Conservation (phyloP, 2,888 invertebrate species). For the Epistrophella euchroma region DNA sequence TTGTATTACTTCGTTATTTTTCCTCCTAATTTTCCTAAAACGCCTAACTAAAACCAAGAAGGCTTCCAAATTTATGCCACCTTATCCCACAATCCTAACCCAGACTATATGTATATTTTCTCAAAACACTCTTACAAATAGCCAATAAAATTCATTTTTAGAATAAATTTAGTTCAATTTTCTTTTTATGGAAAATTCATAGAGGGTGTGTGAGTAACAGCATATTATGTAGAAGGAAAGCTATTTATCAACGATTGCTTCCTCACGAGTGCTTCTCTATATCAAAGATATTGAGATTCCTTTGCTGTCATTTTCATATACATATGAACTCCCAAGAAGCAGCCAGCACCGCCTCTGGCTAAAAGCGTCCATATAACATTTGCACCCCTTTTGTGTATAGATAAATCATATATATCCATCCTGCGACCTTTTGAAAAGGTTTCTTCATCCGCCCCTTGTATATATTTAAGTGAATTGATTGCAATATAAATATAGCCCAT, state of each 20-base stretch:
- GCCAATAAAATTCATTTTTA: conserved; percentile 18
- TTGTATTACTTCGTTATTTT: too few species aligned
- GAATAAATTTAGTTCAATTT: conserved; percentile 23
- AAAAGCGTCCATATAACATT: not conserved
- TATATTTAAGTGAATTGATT: conserved; percentile 24
- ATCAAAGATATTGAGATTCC: conserved; percentile 23
- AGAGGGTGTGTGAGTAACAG: not conserved
- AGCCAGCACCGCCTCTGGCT: not conserved
- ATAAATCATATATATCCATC: not conserved
- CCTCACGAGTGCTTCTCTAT: conserved; percentile 9
- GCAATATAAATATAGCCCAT: conserved; percentile 44
- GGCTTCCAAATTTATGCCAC: too few species aligned
- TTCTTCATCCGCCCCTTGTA: not conserved
- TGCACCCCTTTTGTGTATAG: not conserved
- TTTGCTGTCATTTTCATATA: conserved; percentile 18
- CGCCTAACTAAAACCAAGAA: too few species aligned
- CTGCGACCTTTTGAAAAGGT: conserved; percentile 6
- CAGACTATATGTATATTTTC: too few species aligned
- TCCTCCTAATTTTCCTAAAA: too few species aligned
- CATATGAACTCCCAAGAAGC: conserved; percentile 8
- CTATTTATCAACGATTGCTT: conserved; percentile 41
- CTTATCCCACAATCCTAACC: too few species aligned
- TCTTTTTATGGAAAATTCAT: conserved; percentile 25
- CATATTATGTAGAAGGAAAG: conserved; percentile 13
- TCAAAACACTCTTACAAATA: not conserved